A percentile compares a stretch with the other conserved stretches of the same genome.
Evolutionary conservation across 2,888 invertebrate species (phyloP).

Genomic region (Ennomos erosarius): DNA sequence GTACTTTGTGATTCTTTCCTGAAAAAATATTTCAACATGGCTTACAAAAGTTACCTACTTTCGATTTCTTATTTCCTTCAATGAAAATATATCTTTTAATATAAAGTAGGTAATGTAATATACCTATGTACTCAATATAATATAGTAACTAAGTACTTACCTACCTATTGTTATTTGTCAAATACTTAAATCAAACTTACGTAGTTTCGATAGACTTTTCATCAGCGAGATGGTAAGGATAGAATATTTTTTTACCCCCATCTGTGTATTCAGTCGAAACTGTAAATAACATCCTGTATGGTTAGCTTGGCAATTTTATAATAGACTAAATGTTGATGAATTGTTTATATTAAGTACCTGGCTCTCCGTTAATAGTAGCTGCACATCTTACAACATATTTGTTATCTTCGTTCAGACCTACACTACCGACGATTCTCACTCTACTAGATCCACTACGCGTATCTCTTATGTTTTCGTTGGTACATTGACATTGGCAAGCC

Average conservation of each 20-base stretch:
- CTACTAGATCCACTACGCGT: constrained; percentile 46
- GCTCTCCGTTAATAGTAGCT: constrained; percentile 64
- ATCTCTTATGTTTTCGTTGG: constrained; percentile 2
- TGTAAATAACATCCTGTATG: constrained; percentile 13
- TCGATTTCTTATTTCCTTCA: too few species aligned
- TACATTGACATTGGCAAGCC: constrained; percentile 10
- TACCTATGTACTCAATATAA: too few species aligned
- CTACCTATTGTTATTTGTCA: too few species aligned
- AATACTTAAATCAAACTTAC: background rate
- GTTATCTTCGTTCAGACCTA: constrained; percentile 65
- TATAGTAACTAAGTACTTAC: too few species aligned
- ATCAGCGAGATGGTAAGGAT: background rate
- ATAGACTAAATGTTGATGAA: too few species aligned
- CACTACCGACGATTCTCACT: constrained; percentile 63
- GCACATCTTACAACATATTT: constrained; percentile 67
- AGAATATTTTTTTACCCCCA: background rate
- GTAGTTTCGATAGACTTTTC: background rate
- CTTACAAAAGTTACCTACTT: too few species aligned
- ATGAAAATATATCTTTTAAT: too few species aligned
- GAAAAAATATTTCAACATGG: constrained; percentile 20
- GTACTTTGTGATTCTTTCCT: constrained; percentile 61
- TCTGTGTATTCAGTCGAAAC: constrained; percentile 1
- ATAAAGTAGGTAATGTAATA: too few species aligned
- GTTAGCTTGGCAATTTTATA: too few species aligned
- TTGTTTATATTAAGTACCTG: constrained; percentile 50